Conservation (phyloP, 1,140 invertebrate species). For the Dicyema japonicum region DNA sequence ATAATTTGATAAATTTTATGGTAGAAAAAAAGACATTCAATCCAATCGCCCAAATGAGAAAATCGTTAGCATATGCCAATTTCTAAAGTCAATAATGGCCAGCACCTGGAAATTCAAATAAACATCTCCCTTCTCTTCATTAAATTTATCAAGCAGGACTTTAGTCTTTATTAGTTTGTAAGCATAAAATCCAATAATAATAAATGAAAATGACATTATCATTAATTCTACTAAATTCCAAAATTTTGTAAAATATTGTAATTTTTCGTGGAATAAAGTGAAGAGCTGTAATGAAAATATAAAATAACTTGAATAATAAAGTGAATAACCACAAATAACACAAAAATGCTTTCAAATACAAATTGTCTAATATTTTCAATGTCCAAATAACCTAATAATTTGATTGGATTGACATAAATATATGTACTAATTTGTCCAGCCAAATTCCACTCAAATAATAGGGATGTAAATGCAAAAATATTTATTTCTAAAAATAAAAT, state of each 20-base stretch:
- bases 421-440: conserved; percentile 22
- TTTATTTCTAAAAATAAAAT: conserved; percentile 8
- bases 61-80: conserved; percentile 21
- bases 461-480: conserved; percentile 21
- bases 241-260: conserved; percentile 16
- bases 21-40: conserved; percentile 22
- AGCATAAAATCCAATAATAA: conserved; percentile 16
- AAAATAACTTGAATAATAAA: conserved; percentile 1
- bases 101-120: conserved; percentile 25
- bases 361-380: background rate
- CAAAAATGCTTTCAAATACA: background rate
- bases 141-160: conserved; percentile 14
- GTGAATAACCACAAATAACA: conserved; percentile 1
- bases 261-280: background rate
- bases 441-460: conserved; percentile 23
- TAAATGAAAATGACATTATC: conserved; percentile 16
- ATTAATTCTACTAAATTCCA: conserved; percentile 20
- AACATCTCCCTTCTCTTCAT: conserved; percentile 18
- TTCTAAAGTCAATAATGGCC: too few relatives aligned
- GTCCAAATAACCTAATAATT: background rate
- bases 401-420: conserved; percentile 22
- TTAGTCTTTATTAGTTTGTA: conserved; percentile 13
- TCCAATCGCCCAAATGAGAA: conserved; percentile 21
- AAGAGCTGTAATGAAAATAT: background rate
- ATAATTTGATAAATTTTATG: conserved; percentile 23